Base-by-base conservation (phyloP, 1,140 invertebrate species). In the Meloidogyne floridensis region DNA sequence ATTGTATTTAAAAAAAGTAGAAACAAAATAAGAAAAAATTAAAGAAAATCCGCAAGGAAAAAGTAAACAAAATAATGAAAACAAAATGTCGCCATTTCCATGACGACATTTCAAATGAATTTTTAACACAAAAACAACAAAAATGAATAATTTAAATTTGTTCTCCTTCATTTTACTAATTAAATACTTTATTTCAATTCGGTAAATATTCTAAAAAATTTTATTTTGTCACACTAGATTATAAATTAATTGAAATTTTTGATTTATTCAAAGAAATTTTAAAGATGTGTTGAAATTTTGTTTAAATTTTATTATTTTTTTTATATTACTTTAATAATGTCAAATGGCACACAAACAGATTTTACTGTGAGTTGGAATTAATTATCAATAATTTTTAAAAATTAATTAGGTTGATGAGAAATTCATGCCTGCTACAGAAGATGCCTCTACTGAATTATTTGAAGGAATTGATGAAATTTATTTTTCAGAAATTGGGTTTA, bases 401-500 rank as follows among this genome's bases (percentile, higher is more conserved):
- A 43, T 69, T 69, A 51, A 10, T 20, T 2, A 83, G 72, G 54
- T 79, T 47, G 84, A 85, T 15, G 84, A 85, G 56, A 86, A 86
- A 54, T 51, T 81, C 15, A 86, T 86, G 85, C 85, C 85, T 32
- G 85, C 86, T 4, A 86, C 85, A 5, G 85, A 84, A 65, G 75
- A 87, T 42, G 85, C 85, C 43, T 77, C 71, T 18, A 80, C 77
- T 13, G 77, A 87, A 32, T 72, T 86, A 11, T 86, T 86, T 75
- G 85, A 86, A 53, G 85, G 86, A n/a, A 86, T 86, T 56, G 80
- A 87, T 69, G 72, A 51, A 47, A 43, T 82, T 11, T 86, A 86
- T 72, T 86, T 87, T 51, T 77, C 59, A 43, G 86, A 78, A 72
- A 51, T 47, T 15, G 85, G 82, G 9, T 86, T 86, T 53, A 85